Evolutionary conservation across 2,888 invertebrate genomes (phyloP), one percentile per base, ranked within the genome.

Genomic region (Oxytorus armatus): DNA sequence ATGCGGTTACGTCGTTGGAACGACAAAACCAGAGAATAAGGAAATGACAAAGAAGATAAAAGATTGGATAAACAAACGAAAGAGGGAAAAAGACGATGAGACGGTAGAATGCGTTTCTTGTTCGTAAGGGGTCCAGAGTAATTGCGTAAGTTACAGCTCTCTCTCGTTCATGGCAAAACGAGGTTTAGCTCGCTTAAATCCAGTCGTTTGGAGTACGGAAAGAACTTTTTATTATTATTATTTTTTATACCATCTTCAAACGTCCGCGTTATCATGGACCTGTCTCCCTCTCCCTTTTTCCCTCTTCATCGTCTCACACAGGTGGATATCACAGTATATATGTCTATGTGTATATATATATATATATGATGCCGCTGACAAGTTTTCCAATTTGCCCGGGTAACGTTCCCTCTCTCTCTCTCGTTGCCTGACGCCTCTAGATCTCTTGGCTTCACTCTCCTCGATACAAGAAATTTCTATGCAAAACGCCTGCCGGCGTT

Each of bases 301-400:
- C 16, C 55, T 36, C 33, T 66, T 42, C 29, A 14, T 42, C 36
- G 23, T 44, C 65, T 68, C 36, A 33, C 10, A 33, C 14, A 29
- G 36, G 47, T 16, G 63, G 51, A 49, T 59, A n/a, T 63, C 36
- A 55, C 16, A 1, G n/a, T 39, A 33, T 65, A 11, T 16, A 23
- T 42, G 42, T n/a, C 14, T n/a, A n/a, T n/a, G n/a, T n/a, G n/a
- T n/a, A 21, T 21, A 29, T 23, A 44, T 25, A 42, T 14, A 33
- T 65, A 25, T 49, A 47, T 42, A 65, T 29, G 79, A n/a, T n/a
- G n/a, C n/a, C 66, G 82, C 73, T 82, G 82, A 79, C 84, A 87
- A 86, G 86, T 85, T 87, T 88, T 86, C 83, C 88, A 87, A 87
- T 88, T 87, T 87, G 63, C 82, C 69, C 72, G 79, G 25, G 70